Evolutionary conservation across 2,888 invertebrate genomes (phyloP), one percentile per base, ranked within the genome.

Genomic region (Acanthoscelides obtectus): DNA sequence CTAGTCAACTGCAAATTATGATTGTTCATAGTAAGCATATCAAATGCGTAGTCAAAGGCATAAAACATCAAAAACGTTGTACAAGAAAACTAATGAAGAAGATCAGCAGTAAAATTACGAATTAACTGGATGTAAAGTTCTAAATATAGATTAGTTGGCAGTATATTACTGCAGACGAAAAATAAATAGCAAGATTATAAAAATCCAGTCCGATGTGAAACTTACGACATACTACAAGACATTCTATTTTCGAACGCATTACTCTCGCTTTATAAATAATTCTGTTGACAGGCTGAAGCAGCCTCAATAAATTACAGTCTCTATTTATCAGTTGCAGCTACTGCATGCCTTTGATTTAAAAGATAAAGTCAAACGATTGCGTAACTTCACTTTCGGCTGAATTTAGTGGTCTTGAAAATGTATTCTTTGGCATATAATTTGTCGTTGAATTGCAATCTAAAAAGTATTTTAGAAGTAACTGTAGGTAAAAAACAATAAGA

Each of bases 61-160:
- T n/a, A n/a, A n/a, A 45, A 45, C 45, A 45, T 45, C 45, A 12
- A 12, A n/a, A 45, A 45, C 12, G 1, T 12, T 12, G 1, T 17
- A 12, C 1, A 45, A 45, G 12, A 45, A 1, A 45, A 45, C 8
- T 12, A 12, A 45, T 45, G 17, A 17, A 20, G 22, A 66, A 6
- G 21, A 66, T 66, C 5, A 66, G 1, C 20, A 22, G 22, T 66
- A 20, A 22, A 70, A 72, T 73, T 71, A 69, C 74, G 68, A 73
- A 75, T 75, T 75, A 75, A 73, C 75, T 74, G 73, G 64, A 69
- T 65, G 71, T 74, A 72, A 75, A 70, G 74, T 66, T 72, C 74
- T 75, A 75, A 71, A 74, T 73, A 72, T 75, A 75, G 73, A 64
- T 64, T 63, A 21, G 22, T 66, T 74, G 73, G 74, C 69, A 68